Evolutionary conservation across 2,888 invertebrate genomes (phyloP).

Genomic region (Matsumyia berberina): DNA sequence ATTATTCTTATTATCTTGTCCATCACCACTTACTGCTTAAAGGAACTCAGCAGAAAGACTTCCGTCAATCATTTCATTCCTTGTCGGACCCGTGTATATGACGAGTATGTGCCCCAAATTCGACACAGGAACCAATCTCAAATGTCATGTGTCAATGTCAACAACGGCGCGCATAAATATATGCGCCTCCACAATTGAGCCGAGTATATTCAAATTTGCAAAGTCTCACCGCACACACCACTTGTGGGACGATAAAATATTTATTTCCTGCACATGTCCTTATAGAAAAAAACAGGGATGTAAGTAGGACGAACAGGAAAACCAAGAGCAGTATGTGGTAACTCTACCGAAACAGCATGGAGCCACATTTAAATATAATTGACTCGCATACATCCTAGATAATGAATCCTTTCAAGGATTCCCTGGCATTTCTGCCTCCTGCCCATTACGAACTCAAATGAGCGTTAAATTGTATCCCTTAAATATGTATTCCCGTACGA

Average conservation of each 20-base stretch:
- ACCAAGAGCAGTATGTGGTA: not conserved
- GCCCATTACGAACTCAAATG: conserved; percentile 1
- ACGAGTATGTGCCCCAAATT: not conserved
- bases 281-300: no score
- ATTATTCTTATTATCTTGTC: conserved; percentile 1
- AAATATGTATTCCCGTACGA: not conserved
- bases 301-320: not conserved
- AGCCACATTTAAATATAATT: conserved; percentile 28
- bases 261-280: conserved; percentile 12
- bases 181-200: not conserved
- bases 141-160: not conserved
- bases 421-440: not conserved
- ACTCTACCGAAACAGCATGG: not conserved
- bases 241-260: not conserved
- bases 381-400: not conserved
- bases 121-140: not conserved
- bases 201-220: not conserved
- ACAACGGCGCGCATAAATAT: not conserved
- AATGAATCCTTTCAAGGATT: conserved; percentile 12
- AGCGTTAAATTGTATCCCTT: conserved; percentile 7
- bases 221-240: not conserved
- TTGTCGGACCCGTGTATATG: not conserved
- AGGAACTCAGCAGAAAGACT: not conserved
- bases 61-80: not conserved
- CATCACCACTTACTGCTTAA: not conserved